These are phyloP conservation scores for Stenolophus ochropezus DNA, from an alignment of 2,888 invertebrate genomes.

Conservation along the genomic window DNA sequence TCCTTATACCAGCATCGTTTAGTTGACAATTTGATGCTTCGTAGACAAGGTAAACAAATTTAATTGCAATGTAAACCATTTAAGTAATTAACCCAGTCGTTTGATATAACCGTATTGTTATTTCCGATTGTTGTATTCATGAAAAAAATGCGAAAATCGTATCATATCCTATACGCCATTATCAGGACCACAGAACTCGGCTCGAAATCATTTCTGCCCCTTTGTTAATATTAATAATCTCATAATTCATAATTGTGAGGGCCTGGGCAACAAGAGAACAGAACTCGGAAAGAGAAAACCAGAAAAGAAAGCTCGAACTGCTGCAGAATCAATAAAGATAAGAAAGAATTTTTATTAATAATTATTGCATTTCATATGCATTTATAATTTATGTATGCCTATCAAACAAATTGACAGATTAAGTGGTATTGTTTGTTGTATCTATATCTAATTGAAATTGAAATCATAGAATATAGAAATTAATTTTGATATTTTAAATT, in stretches of 20 bases:
- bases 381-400: not conserved
- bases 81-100: constrained; percentile 22
- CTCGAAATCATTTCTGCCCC: not conserved
- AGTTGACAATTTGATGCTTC: constrained; percentile 70
- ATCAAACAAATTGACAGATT: not conserved
- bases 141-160: not conserved
- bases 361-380: not conserved
- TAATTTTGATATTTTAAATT: not conserved
- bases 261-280: constrained; percentile 70
- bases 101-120: not conserved
- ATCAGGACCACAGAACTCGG: not conserved
- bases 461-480: not conserved
- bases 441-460: constrained; percentile 3
- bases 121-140: not conserved
- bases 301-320: not conserved
- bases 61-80: constrained; percentile 36
- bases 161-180: not conserved
- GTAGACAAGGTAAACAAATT: constrained; percentile 44
- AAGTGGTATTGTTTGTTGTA: not conserved
- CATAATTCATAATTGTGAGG: constrained; percentile 74
- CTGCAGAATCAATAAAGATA: not conserved
- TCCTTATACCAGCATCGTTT: constrained; percentile 66
- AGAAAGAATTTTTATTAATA: not conserved
- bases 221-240: constrained; percentile 66
- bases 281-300: constrained; percentile 65